These are phyloP conservation scores for Chitala chitala DNA, from an alignment of 2,113 vertebrate species.

Conservation along the genomic window DNA sequence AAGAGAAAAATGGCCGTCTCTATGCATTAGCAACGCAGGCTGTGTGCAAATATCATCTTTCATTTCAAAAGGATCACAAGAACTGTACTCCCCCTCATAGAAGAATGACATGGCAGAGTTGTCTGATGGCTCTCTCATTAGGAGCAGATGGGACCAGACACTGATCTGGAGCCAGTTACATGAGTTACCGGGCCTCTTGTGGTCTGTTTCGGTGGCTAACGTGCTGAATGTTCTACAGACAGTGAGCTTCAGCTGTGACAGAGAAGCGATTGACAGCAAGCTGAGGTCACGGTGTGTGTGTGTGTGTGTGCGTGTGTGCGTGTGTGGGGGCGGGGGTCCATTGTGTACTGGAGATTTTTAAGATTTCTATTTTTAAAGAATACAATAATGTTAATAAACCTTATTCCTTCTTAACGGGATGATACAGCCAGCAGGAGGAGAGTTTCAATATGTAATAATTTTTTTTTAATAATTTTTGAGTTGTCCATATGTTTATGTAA, in stretches of 20 bases:
- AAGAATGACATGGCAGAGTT: neutral
- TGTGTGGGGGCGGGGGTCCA: too few species aligned
- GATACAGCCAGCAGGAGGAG: too few species aligned
- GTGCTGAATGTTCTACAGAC: neutral
- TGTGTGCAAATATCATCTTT: neutral
- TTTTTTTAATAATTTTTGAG: too few species aligned
- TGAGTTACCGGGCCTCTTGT: neutral
- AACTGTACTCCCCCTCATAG: neutral
- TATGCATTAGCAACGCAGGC: neutral
- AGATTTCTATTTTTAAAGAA: too few species aligned
- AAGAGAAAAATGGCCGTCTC: neutral
- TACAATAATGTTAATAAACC: too few species aligned
- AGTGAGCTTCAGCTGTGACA: neutral
- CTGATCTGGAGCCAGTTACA: neutral
- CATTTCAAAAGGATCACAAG: neutral
- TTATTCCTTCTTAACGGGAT: too few species aligned
- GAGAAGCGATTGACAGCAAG: neutral
- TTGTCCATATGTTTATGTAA: too few species aligned
- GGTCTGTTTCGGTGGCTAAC: neutral
- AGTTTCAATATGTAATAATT: too few species aligned
- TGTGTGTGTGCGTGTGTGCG: too few species aligned
- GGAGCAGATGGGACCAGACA: neutral
- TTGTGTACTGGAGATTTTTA: too few species aligned
- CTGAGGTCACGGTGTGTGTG: neutral
- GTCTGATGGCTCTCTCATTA: slow-evolving; percentile 5